Percentiles rank a stretch among this genome's conserved stretches.
phyloP scores from a whole-genome alignment of 53 echinoderm and acorn worm species.

The Hippasteria phrygiana region DNA sequence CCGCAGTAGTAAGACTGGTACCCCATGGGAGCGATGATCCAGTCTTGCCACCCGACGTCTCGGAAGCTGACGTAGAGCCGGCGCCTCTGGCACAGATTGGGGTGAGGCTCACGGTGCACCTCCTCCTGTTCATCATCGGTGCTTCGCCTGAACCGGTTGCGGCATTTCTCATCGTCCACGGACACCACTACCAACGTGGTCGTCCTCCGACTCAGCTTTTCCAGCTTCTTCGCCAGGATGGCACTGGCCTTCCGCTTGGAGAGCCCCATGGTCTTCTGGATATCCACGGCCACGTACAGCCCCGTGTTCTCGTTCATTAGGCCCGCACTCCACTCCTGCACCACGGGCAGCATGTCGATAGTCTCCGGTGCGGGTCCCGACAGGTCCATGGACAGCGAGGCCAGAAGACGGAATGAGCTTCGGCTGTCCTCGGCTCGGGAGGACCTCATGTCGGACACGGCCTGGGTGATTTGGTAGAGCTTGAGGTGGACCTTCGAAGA shows the following conservation, averaged over 20 bases:
- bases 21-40: conserved; percentile 97
- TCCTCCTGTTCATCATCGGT: conserved; percentile 30
- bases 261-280: conserved; percentile 8
- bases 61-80: conserved; percentile 92
- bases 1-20: conserved; percentile 97
- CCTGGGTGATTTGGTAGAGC: conserved; percentile 63
- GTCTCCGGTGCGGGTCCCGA: conserved; percentile 41
- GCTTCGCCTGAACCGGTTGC: conserved; percentile 63
- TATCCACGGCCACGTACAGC: conserved; percentile 69
- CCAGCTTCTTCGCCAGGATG: conserved; percentile 50
- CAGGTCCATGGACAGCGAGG: conserved; percentile 64
- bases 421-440: conserved; percentile 10
- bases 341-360: conserved; percentile 62
- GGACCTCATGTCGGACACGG: conserved; percentile 50
- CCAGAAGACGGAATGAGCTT: conserved; percentile 63
- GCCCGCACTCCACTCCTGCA: conserved; percentile 69
- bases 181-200: conserved; percentile 78
- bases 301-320: conserved; percentile 67
- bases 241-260: conserved; percentile 46
- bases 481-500: conserved; percentile 53
- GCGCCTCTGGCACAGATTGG: conserved; percentile 82
- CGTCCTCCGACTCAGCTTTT: conserved; percentile 32
- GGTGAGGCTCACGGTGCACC: conserved; percentile 23
- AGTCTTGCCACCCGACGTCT: conserved; percentile 98
- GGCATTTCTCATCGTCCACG: conserved; percentile 71